Evolutionary conservation across 2,888 invertebrate genomes (phyloP).

Genomic region (Tetheella fluctuosa): DNA sequence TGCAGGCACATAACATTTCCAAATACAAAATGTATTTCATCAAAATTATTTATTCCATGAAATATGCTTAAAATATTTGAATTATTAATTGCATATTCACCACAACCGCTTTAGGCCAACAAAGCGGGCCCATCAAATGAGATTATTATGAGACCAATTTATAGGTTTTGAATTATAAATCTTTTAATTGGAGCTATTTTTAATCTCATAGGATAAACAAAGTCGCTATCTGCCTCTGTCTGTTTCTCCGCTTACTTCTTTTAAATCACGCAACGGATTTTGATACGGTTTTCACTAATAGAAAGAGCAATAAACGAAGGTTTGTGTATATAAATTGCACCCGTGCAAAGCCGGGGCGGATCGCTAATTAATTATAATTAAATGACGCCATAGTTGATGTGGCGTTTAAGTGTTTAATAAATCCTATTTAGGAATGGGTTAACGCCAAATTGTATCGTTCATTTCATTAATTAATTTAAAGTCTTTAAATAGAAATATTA

Average conservation of each 20-base stretch:
- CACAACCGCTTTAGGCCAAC: neutral
- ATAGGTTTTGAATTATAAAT: neutral
- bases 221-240: too few species aligned
- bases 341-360: too few species aligned
- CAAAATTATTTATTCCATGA: neutral
- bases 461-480: neutral
- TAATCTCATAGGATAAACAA: too few species aligned
- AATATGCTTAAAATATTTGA: neutral
- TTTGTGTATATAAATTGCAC: too few species aligned
- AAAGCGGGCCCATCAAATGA: neutral
- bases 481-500: too few species aligned
- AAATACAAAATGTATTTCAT: neutral
- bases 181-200: conserved; percentile 10
- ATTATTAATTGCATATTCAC: conserved; percentile 10
- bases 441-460: neutral
- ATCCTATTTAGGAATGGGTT: neutral
- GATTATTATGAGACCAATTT: conserved; percentile 6
- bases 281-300: too few species aligned
- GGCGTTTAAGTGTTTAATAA: neutral
- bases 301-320: too few species aligned
- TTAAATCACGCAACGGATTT: too few species aligned
- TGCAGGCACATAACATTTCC: neutral
- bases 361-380: neutral
- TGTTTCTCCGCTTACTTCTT: too few species aligned
- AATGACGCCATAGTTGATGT: neutral